phyloP scores from a whole-genome alignment of 1,140 invertebrate genomes.

The Aphaenogaster ashmeadi region DNA sequence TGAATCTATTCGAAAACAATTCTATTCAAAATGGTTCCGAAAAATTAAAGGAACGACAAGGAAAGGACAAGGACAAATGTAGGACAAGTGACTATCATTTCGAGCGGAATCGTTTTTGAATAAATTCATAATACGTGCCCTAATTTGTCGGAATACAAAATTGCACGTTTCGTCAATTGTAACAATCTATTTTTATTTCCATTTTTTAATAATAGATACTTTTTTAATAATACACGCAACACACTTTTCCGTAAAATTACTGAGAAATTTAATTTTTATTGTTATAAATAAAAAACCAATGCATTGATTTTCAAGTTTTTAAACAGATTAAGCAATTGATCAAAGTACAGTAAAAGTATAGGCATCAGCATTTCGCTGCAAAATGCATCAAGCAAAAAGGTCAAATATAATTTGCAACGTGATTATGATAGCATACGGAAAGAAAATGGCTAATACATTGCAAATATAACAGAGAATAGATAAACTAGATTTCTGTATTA shows the following conservation, averaged over 20 bases:
- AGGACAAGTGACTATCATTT: too few species aligned
- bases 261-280: not conserved
- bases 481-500: not conserved
- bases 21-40: too few species aligned
- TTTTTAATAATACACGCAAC: not conserved
- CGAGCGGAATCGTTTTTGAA: too few species aligned
- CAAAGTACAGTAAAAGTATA: slow-evolving; percentile 9
- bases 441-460: not conserved
- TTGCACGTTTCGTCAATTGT: not conserved
- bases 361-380: not conserved
- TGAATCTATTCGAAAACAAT: too few species aligned
- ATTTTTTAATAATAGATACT: not conserved
- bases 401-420: slow-evolving; percentile 23
- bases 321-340: not conserved
- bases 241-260: not conserved
- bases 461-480: not conserved
- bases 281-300: not conserved
- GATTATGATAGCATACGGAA: not conserved
- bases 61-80: too few species aligned
- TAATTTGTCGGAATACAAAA: not conserved
- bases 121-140: too few species aligned
- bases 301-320: not conserved
- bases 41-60: too few species aligned
- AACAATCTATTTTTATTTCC: not conserved
- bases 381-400: slow-evolving; percentile 5